Evolutionary conservation across 2,888 invertebrate species (phyloP), one percentile per base, ranked within the genome.

Genomic region (Micoletzkya japonica): DNA sequence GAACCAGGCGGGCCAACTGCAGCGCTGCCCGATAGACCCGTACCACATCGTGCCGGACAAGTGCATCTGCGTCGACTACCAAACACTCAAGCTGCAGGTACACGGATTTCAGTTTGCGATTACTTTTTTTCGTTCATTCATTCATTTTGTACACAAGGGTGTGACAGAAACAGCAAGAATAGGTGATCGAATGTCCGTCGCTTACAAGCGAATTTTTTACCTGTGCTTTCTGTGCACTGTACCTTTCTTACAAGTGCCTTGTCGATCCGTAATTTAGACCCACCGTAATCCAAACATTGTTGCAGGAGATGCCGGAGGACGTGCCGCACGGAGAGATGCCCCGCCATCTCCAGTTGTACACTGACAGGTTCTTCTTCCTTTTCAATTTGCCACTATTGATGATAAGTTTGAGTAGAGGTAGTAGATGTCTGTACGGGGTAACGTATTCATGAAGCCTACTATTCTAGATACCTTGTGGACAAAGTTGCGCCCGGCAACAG

Each of bases 321-420:
- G 91, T 94, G 72, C 95, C 95, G 0, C 95, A 96, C 85, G 97
- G 98, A 58, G 98, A 99, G 88, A 93, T 98, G 90, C 97, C 98
- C 0, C 90, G 98, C 0, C 97, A 98, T 87, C 88, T 98, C 81
- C 92, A 93, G 77, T 89, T 99, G 6, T 99, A 93, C 86, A 93
- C 93, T 84, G 98, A 98, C 85, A 54, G 68, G 68, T 68, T 26
- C 30, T 37, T 4, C 14, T 44, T 44, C 14, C n/a, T 44, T 61
- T 52, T n/a, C 61, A 61, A 17, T 61, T 61, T 61, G 14, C 59
- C 17, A 17, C 61, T n/a, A n/a, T n/a, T n/a, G n/a, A n/a, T n/a
- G n/a, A n/a, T n/a, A n/a, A n/a, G n/a, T n/a, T n/a, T n/a, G n/a
- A n/a, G n/a, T n/a, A n/a, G n/a, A n/a, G n/a, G n/a, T n/a, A n/a